Evolutionary conservation across 2,888 invertebrate genomes (phyloP), one percentile per base, ranked within the genome.

Genomic region (Piscicola geometra): DNA sequence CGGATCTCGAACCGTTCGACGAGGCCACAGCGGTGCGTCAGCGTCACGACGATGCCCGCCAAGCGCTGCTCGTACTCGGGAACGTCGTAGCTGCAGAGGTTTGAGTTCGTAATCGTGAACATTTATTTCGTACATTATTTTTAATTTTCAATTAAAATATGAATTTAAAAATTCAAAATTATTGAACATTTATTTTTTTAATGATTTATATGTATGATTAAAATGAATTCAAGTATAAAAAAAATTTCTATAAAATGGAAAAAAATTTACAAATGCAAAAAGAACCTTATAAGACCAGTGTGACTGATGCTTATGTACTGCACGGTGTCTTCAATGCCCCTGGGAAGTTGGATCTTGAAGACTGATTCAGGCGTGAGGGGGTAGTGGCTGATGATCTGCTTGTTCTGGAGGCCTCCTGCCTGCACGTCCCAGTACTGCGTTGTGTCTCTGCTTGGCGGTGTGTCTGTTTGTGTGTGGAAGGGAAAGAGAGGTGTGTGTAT

Each of bases 331-430:
- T 25, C 21, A 3, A 56, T n/a, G 12, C n/a, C 25, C 25, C n/a
- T 56, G 21, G 60, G 60, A 3, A 56, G 60, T 56, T 56, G n/a
- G n/a, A 56, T 56, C 25, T 56, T 56, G 60, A 56, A 56, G n/a
- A n/a, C n/a, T 5, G 60, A 56, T 5, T 56, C 60, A 25, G 60
- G 12, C n/a, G 60, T 56, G n/a, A 56, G 25, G n/a, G 21, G 21
- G 25, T 56, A 56, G 21, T 56, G n/a, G 60, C n/a, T 18, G 3
- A 18, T 5, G 21, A 56, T 56, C 25, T 56, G 60, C 25, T 25
- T 56, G 60, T 5, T 56, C 25, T 56, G 60, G 3, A 56, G 25
- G 25, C 60, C 60, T 56, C 25, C 25, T 15, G 9, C 60, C 41
- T 41, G 41, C 21, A 56, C 60, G n/a, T 25, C 21, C 60, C 60